Base-by-base conservation (phyloP, 1,140 invertebrate species). In the Camponotus pennsylvanicus region DNA sequence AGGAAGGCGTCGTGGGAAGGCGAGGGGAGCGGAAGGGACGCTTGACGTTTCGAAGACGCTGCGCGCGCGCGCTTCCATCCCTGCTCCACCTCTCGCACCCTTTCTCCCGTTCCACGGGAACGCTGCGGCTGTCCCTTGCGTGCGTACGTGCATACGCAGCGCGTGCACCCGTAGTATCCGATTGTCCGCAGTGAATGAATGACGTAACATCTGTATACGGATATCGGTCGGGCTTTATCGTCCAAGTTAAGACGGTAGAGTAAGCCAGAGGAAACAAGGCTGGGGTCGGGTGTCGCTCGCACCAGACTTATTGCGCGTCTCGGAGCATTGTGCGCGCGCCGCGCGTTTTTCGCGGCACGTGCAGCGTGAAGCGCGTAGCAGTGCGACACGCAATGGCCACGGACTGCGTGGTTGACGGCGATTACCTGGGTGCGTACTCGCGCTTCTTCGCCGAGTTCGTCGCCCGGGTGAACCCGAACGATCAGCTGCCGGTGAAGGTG, bases 401-500 rank as follows among this genome's bases (percentile, higher is more conserved):
- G 40, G 89, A 93, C 61, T 90, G 88, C 37, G 83, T 45, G 13
- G 71, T 73, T 15, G 94, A 97, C 90, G 96, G 96, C 78, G 96
- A 97, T 93, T 97, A 97, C 95, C 95, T 97, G 90, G 96, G 95
- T 11, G 95, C 95, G 6, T 97, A 97, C 93, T 95, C 96, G 76
- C 95, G 96, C 86, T 97, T 97, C 95, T 97, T 97, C 92, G 96
- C 97, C 77, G 96, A 96, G 93, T 97, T 97, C 94, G 95, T 96
- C 83, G 95, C 96, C 67, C 96, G 96, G 73, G 95, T 97, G 11
- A 96, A 97, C 88, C 96, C 96, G 0, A 95, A 97, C 91, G 97
- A 98, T 94, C 97, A 97, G 89, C 94, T 98, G 89, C 97, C 97
- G 61, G 96, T 98, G 15, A 97, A 97, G 92, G 96, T 97, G 69